Evolutionary conservation across 2,797 vertebrate species (phyloP), one percentile per base, ranked within the genome.

Genomic region (Liparis tanakae): DNA sequence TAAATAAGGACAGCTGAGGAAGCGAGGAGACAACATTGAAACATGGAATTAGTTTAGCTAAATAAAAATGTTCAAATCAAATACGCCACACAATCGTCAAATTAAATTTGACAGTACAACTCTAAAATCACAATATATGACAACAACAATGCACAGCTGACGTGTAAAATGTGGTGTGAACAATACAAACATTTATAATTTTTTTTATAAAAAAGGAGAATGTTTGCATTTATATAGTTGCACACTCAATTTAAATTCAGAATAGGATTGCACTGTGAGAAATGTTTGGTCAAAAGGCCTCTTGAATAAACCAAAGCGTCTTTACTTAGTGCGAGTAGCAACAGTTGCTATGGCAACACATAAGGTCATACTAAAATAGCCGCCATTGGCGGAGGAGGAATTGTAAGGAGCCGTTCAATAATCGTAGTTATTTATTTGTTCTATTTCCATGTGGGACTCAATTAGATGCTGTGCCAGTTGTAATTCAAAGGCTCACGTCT

Each of bases 1-100:
- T 89, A 98, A 93, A 89, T 97, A 98, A 8, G 96, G 96, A 76
- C 97, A 98, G 91, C 97, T 98, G 74, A 58, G 60, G 59, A 83
- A 61, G 66, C 14, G 76, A 72, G 51, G 14, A 74, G 0, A 83
- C 15, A 75, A 59, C 34, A 60, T 14, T 39, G 0, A 67, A n/a
- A 51, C 10, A 56, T 50, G 17, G 25, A 0, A 74, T 48, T 2
- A 70, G 3, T 7, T 71, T 1, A 53, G 43, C 15, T 18, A 41
- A 63, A 60, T 17, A 14, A 7, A n/a, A 50, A 33, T 34, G 14
- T 20, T 12, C 5, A 67, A 65, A 20, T 53, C 37, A n/a, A 76
- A 51, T n/a, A 46, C 1, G 18, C 22, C 3, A 7, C 18, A 64
- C 10, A 1, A 34, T 53, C n/a, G 53, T 53, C 4, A 48, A 51